Evolutionary conservation across 2,113 vertebrate species (phyloP), one percentile per base, ranked within the genome.

Genomic region (Athene cunicularia): DNA sequence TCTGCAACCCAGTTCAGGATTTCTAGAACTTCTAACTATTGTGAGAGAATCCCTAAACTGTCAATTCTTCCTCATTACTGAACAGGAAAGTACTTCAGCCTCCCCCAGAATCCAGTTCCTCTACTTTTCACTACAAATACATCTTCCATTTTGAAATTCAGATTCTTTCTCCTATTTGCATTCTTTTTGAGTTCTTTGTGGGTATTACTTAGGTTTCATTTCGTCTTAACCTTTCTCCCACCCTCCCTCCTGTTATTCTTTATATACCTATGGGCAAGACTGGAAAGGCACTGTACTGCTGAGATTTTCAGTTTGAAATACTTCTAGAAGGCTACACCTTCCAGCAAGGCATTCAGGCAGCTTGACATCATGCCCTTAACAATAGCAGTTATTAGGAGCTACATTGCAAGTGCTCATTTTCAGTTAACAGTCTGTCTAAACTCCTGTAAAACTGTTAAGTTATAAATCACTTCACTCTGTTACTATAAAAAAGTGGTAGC

Each of bases 391-490:
- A 45, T 81, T 80, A 75, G 76, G 62, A 86, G 30, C 58, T 71
- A 26, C 14, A 1, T 12, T 68, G 52, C 26, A 56, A 85, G 74
- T 58, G 28, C 71, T 93, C 58, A 35, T 94, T 96, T 95, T 87
- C 77, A 66, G 62, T 73, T 95, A 95, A 87, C 49, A 87, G 45
- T 73, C 93, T 93, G 74, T 41, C 91, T 91, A 70, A 95, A 66
- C 89, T 82, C 53, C 77, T 83, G 86, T 93, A 95, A 96, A 95
- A 90, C 84, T 93, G 77, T 64, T 73, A 85, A 66, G 53, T 82
- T 93, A 94, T 93, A 96, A 95, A 97, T 95, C 77, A 91, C 64
- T 91, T 91, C 83, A 68, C 62, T 93, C 45, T 80, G 22, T 75
- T 93, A 81, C 87, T 95, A 85, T 80, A 72, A 90, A 94, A 90